These are phyloP conservation scores for Oopsacas minuta DNA, from an alignment of 37 sponge, comb jelly and placozoan genomes.

Conservation along the genomic window DNA sequence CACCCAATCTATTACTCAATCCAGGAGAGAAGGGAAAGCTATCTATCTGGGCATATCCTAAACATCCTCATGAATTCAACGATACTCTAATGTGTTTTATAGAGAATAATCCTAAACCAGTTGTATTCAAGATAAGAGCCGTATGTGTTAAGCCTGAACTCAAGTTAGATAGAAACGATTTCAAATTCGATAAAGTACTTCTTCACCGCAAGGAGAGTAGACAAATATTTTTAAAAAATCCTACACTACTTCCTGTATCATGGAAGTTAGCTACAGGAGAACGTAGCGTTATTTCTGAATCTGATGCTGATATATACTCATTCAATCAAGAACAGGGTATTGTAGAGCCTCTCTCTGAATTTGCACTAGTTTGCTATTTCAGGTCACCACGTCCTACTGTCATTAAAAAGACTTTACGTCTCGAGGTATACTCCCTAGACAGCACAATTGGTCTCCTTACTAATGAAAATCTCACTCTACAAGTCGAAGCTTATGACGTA, in stretches of 20 bases:
- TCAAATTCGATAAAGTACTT: constrained; percentile 83
- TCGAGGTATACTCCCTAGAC: constrained; percentile 62
- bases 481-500: constrained; percentile 94
- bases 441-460: constrained; percentile 84
- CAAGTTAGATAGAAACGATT: constrained; percentile 64
- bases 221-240: constrained; percentile 59
- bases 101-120: constrained; percentile 80
- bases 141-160: constrained; percentile 81
- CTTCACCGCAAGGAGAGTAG: constrained; percentile 80
- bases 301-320: constrained; percentile 74
- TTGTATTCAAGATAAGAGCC: constrained; percentile 49
- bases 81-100: constrained; percentile 80
- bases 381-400: constrained; percentile 60
- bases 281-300: constrained; percentile 14
- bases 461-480: constrained; percentile 51
- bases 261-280: constrained; percentile 88
- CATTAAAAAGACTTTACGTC: constrained; percentile 62
- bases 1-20: constrained; percentile 55
- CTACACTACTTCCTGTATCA: constrained; percentile 73
- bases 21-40: constrained; percentile 63
- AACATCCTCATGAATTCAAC: constrained; percentile 38
- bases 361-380: constrained; percentile 71
- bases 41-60: constrained; percentile 89
- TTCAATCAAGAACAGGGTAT: constrained; percentile 85
- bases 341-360: constrained; percentile 71